Conservation (phyloP, 2,888 invertebrate genomes). For the Minunthozetes semirufus region DNA sequence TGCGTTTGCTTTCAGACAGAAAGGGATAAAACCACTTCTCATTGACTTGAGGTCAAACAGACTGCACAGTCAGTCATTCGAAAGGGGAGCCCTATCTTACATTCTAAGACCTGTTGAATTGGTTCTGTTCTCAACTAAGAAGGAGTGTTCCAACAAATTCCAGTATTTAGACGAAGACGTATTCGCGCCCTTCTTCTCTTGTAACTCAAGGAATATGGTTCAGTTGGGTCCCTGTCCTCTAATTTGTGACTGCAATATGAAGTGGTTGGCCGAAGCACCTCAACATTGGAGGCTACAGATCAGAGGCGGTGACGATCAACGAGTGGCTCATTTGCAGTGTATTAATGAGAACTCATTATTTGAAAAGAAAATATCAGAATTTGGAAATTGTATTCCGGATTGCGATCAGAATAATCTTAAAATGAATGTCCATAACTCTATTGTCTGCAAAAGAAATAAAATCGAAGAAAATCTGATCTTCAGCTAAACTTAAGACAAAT, state of each 20-base stretch:
- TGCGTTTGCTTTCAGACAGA: conserved; percentile 22
- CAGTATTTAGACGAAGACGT: conserved; percentile 22
- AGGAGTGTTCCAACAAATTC: background rate
- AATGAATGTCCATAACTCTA: background rate
- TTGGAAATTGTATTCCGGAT: conserved; percentile 11
- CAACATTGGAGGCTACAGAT: conserved; percentile 10
- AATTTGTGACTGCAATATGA: conserved; percentile 24
- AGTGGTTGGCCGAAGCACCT: conserved; percentile 18
- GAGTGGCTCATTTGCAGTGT: background rate
- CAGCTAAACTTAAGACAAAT: background rate
- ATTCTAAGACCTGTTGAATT: conserved; percentile 17
- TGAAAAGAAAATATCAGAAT: background rate
- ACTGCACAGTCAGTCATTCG: background rate
- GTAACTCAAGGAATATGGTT: background rate
- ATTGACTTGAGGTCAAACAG: background rate
- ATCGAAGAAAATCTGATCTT: background rate
- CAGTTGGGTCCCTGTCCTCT: conserved; percentile 24
- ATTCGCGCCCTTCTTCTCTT: conserved; percentile 10
- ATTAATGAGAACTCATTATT: background rate
- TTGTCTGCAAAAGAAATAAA: background rate
- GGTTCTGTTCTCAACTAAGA: background rate
- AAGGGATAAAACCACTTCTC: background rate
- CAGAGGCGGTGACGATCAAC: conserved; percentile 8
- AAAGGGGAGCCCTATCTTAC: conserved; percentile 9
- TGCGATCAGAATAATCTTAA: background rate